phyloP scores from a whole-genome alignment of 2,113 vertebrate genomes.

The Salvator merianae region DNA sequence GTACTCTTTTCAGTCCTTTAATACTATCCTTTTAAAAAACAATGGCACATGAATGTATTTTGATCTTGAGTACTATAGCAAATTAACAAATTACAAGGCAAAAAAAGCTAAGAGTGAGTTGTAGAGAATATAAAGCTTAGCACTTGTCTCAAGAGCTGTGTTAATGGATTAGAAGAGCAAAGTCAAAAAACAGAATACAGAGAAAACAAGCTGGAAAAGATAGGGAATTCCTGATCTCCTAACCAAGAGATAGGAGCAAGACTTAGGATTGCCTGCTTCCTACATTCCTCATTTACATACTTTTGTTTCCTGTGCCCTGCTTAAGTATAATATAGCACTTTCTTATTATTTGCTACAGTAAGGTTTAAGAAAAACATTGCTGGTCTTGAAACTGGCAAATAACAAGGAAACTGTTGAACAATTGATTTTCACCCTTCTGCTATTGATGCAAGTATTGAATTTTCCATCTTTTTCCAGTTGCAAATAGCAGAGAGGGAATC shows the following conservation, averaged over 20 bases:
- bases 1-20: conserved; percentile 55
- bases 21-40: conserved; percentile 50
- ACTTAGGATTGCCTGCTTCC: neutral
- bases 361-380: too few species aligned
- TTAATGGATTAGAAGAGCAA: conserved; percentile 55
- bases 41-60: conserved; percentile 44
- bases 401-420: too few species aligned
- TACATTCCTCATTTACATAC: neutral
- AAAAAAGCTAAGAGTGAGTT: conserved; percentile 23
- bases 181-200: conserved; percentile 38
- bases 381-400: neutral
- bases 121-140: conserved; percentile 8
- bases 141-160: conserved; percentile 45
- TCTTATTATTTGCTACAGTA: too few species aligned
- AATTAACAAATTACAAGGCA: conserved; percentile 52
- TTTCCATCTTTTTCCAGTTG: too few species aligned
- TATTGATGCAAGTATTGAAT: neutral
- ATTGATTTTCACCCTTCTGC: too few species aligned
- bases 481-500: neutral
- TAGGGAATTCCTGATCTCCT: neutral
- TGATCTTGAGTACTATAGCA: conserved; percentile 45
- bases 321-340: neutral
- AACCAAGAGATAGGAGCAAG: neutral
- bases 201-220: conserved; percentile 8
- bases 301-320: neutral